A percentile compares a stretch with the other conserved stretches of the same genome.
Evolutionary conservation across 1,140 invertebrate species (phyloP).

Genomic region (Lepidurus couesii): DNA sequence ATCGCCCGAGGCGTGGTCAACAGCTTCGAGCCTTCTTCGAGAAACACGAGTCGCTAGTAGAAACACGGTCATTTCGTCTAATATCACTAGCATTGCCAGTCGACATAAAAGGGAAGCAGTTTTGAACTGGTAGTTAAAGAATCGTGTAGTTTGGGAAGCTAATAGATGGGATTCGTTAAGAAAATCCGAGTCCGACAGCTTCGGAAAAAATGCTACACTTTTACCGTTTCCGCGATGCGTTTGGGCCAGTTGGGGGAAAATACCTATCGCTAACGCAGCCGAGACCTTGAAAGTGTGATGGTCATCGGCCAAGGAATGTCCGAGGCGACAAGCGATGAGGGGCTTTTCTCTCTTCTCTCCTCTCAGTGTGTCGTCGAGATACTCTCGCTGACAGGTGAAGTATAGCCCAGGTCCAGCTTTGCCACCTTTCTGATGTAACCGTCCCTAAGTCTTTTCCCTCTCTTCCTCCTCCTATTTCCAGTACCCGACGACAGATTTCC

Average conservation of each 20-base stretch:
- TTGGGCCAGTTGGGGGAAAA: not conserved
- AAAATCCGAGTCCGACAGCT: not conserved
- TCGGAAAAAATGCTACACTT: not conserved
- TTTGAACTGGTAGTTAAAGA: not conserved
- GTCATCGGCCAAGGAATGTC: not conserved
- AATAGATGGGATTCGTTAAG: not conserved
- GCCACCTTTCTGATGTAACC: constrained; percentile 13
- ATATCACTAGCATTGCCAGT: not conserved
- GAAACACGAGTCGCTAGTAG: not conserved
- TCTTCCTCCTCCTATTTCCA: not conserved
- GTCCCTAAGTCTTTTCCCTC: not conserved
- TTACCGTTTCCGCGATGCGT: not conserved
- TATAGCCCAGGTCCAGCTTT: not conserved
- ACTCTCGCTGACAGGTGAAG: not conserved
- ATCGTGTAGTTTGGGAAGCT: not conserved
- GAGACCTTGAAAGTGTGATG: constrained; percentile 4
- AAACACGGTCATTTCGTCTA: not conserved
- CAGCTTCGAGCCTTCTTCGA: not conserved
- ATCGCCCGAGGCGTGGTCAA: not conserved
- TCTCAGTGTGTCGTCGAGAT: not conserved
- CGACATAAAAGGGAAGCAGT: not conserved
- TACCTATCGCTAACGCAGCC: not conserved
- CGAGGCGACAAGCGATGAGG: constrained; percentile 5
- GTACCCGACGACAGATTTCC: constrained; percentile 12
- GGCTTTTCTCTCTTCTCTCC: not conserved